Conservation (phyloP, 2,888 invertebrate genomes). For the Erynnis tages region DNA sequence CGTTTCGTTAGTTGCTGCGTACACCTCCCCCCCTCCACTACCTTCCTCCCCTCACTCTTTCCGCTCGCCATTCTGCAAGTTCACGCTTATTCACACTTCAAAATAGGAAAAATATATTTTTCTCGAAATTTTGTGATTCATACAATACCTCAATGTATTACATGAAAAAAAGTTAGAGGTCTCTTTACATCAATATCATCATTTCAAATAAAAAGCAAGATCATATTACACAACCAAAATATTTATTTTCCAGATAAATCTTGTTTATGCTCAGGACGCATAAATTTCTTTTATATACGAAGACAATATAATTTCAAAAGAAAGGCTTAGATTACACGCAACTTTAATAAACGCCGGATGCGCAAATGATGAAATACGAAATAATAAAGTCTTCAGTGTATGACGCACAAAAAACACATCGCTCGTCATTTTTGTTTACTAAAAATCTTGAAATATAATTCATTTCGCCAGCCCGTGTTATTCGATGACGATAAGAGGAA, state of each 20-base stretch:
- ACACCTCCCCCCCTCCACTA: constrained; percentile 47
- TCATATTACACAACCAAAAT: constrained; percentile 8
- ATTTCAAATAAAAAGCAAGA: background rate
- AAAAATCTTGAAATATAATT: background rate
- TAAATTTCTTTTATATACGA: constrained; percentile 29
- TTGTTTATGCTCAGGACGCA: background rate
- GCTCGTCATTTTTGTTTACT: background rate
- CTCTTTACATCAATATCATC: background rate
- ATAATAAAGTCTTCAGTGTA: constrained; percentile 8
- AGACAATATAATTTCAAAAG: constrained; percentile 32
- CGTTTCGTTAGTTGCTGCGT: constrained; percentile 73
- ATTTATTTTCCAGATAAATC: constrained; percentile 1
- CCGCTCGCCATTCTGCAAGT: constrained; percentile 58
- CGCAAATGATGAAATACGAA: constrained; percentile 46
- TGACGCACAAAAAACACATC: background rate
- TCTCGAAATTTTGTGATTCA: constrained; percentile 17
- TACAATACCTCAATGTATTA: background rate
- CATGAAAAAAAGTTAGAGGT: background rate
- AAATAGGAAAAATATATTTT: constrained; percentile 45
- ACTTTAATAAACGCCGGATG: constrained; percentile 36
- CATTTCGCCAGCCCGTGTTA: background rate
- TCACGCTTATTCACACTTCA: constrained; percentile 56
- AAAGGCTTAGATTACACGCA: constrained; percentile 32
- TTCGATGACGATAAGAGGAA: background rate
- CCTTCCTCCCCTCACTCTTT: constrained; percentile 32